Evolutionary conservation across 2,797 vertebrate genomes (phyloP).

Genomic region (Phrynocephalus forsythii): DNA sequence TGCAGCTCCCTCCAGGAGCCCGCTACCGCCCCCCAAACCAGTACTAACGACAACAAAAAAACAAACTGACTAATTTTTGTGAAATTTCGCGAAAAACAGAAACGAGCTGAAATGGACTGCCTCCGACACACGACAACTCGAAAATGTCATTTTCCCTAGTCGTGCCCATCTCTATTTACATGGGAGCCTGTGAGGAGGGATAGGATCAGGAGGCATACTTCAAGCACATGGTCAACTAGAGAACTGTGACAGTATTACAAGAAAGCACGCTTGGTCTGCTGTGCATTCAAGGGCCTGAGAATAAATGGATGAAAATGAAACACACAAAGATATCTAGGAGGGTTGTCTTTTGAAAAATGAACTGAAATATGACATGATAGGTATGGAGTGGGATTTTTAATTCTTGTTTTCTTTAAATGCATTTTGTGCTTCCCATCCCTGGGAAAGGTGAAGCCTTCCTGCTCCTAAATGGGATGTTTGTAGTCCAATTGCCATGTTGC

Average conservation of each 20-base stretch:
- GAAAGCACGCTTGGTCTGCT: constrained; percentile 11
- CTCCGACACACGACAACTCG: too few relatives aligned
- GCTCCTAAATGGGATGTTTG: constrained; percentile 65
- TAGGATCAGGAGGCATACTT: background rate
- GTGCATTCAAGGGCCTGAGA: constrained; percentile 5
- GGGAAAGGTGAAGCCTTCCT: constrained; percentile 47
- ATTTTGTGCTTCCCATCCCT: constrained; percentile 60
- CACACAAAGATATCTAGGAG: constrained; percentile 49
- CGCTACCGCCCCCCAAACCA: too few relatives aligned
- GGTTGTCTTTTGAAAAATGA: constrained; percentile 54
- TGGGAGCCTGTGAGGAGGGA: background rate
- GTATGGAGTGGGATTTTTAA: constrained; percentile 35
- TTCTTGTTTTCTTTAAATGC: constrained; percentile 34
- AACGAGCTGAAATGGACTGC: too few relatives aligned
- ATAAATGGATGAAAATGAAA: constrained; percentile 69
- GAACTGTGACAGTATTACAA: background rate
- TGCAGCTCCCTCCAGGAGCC: too few relatives aligned
- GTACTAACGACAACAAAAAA: too few relatives aligned
- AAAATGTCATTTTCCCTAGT: too few relatives aligned
- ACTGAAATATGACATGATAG: constrained; percentile 58
- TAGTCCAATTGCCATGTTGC: constrained; percentile 40
- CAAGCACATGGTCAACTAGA: background rate
- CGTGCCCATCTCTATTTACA: too few relatives aligned
- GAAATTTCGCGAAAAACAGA: too few relatives aligned
- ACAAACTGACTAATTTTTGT: too few relatives aligned